phyloP scores from a whole-genome alignment of 2,113 vertebrate species.

The Oreochromis niloticus region DNA sequence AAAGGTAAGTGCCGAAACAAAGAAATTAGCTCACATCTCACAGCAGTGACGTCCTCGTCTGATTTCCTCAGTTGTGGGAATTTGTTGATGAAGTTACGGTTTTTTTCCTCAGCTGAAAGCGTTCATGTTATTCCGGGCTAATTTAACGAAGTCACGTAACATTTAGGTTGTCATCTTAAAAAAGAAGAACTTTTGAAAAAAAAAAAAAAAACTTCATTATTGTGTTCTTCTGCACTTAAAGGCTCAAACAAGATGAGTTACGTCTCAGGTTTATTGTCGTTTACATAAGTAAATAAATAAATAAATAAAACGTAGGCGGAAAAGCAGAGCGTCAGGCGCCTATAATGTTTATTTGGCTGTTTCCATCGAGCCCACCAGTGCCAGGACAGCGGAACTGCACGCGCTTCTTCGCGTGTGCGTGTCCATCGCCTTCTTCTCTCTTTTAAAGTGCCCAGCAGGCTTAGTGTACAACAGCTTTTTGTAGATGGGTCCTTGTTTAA shows the following conservation, averaged over 20 bases:
- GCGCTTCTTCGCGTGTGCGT: not conserved
- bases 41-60: no score
- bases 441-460: not conserved
- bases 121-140: not conserved
- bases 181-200: no score
- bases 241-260: not conserved
- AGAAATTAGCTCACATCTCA: not conserved
- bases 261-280: not conserved
- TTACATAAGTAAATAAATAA: not conserved
- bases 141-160: not conserved
- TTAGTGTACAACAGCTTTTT: not conserved
- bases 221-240: not conserved
- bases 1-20: conserved; percentile 31
- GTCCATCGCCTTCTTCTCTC: not conserved
- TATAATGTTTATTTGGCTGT: not conserved
- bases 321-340: not conserved
- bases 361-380: not conserved
- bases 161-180: no score
- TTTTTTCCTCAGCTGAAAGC: not conserved
- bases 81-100: not conserved
- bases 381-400: not conserved
- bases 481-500: not conserved
- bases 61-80: not conserved
- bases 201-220: accelerated
- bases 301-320: not conserved